Base-by-base conservation (phyloP, 2,113 vertebrate genomes). In the Lethenteron reissneri region DNA sequence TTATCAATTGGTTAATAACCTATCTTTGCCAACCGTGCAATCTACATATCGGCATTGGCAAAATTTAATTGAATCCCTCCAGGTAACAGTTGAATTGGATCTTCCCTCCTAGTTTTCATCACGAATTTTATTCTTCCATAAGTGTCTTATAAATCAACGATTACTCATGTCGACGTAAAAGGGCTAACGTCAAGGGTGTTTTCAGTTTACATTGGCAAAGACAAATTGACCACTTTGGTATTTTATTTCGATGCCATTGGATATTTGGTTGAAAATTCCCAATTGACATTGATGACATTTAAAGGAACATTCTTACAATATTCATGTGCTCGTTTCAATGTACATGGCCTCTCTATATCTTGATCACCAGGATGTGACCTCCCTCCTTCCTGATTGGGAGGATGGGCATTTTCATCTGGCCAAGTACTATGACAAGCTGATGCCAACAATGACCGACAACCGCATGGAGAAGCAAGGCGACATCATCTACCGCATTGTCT, bases 381-480 rank as follows among this genome's bases (percentile, higher is more conserved):
- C 75, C 73, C 84, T 89, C 71, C 81, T 95, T 71, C 90, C 92
- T n/a, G 90, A 99, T 77, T 99, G 92, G 94, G 94, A 97, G 72
- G 92, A 95, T 79, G 91, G 90, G 10, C 95, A 99, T 80, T 99
- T 99, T 77, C 92, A 99, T 75, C 80, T 99, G 76, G 94, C 94
- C 15, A 96, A 99, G 73, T 99, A 99, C 75, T 99, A 96, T 2
- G 94, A 99, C 78, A 99, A 97, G 78, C 79, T 99, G 77, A 99
- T 95, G 90, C 90, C 89, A 0, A 97, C 90, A 87, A 89, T 99
- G 75, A 99, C 94, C 5, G 94, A 99, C 75, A 97, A 92, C 81
- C 96, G 97, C 80, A 84, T 97, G 84, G 92, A 99, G 80, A 97
- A 89, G 75, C 92, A 99, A 71, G 92, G 94, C 73, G 89, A 94